Evolutionary conservation across 1,140 invertebrate genomes (phyloP).

Genomic region (Drosophila nannoptera): DNA sequence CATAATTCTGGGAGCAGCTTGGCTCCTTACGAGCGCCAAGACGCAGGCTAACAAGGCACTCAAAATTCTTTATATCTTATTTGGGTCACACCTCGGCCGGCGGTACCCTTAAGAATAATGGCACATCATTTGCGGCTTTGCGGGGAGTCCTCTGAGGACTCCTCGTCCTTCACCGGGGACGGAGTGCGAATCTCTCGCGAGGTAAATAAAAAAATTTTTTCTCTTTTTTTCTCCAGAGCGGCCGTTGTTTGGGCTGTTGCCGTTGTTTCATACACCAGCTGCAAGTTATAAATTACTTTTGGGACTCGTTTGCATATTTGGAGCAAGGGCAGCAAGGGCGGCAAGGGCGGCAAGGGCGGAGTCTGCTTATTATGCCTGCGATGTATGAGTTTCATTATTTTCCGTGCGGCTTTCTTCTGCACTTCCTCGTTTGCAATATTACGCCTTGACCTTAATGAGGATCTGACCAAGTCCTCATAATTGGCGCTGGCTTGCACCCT

Average conservation of each 20-base stretch:
- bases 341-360: conserved; percentile 43
- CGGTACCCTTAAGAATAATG: conserved; percentile 75
- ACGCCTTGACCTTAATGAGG: conserved; percentile 59
- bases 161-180: conserved; percentile 10
- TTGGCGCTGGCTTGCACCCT: conserved; percentile 38
- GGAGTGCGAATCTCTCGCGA: conserved; percentile 64
- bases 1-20: conserved; percentile 55
- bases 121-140: conserved; percentile 75
- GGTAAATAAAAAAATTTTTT: conserved; percentile 76
- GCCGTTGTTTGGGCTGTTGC: background rate
- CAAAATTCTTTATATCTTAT: conserved; percentile 75
- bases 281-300: conserved; percentile 64
- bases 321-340: conserved; percentile 38
- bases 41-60: conserved; percentile 66
- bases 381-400: conserved; percentile 50
- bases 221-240: conserved; percentile 37
- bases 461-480: conserved; percentile 41
- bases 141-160: conserved; percentile 26
- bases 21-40: conserved; percentile 57
- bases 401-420: conserved; percentile 33
- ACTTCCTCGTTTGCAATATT: conserved; percentile 56
- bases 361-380: conserved; percentile 16
- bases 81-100: conserved; percentile 73
- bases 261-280: conserved; percentile 48
- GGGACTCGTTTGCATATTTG: conserved; percentile 61